phyloP scores from a whole-genome alignment of 1,140 invertebrate genomes.

The Drosophila chauvacae region DNA sequence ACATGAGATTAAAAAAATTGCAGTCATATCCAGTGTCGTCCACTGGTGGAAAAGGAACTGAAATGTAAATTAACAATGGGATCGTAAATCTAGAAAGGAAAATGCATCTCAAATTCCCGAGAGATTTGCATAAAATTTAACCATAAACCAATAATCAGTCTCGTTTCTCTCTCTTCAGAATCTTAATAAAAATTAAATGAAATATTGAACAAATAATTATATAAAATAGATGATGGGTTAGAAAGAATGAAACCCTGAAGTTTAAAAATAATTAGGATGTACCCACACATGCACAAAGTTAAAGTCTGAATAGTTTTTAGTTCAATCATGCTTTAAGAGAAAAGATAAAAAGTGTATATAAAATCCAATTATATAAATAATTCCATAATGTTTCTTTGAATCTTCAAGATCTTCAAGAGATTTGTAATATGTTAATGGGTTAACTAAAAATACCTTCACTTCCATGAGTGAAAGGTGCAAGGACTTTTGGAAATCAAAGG shows the following conservation, averaged over 20 bases:
- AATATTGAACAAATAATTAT: neutral
- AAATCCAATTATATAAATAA: neutral
- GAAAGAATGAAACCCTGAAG: slow-evolving; percentile 9
- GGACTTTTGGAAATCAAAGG: neutral
- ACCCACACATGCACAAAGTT: neutral
- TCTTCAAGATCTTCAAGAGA: neutral
- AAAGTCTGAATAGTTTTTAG: neutral
- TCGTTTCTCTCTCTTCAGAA: neutral
- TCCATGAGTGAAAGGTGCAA: neutral
- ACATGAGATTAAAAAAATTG: slow-evolving; percentile 20
- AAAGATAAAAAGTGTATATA: neutral
- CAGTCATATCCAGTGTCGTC: slow-evolving; percentile 36
- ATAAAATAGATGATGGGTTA: neutral
- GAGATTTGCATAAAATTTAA: slow-evolving; percentile 5
- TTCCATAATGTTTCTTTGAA: neutral
- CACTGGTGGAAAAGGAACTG: slow-evolving; percentile 29
- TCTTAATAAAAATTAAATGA: neutral
- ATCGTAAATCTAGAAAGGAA: slow-evolving; percentile 12
- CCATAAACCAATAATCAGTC: slow-evolving; percentile 17
- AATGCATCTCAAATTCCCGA: slow-evolving; percentile 2
- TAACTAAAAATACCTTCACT: neutral
- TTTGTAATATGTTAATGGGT: neutral
- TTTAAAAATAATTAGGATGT: neutral
- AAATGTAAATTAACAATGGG: slow-evolving; percentile 23
- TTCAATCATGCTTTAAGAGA: neutral